phyloP scores from a whole-genome alignment of 2,888 invertebrate genomes.

The Neocrepidodera transversa region DNA sequence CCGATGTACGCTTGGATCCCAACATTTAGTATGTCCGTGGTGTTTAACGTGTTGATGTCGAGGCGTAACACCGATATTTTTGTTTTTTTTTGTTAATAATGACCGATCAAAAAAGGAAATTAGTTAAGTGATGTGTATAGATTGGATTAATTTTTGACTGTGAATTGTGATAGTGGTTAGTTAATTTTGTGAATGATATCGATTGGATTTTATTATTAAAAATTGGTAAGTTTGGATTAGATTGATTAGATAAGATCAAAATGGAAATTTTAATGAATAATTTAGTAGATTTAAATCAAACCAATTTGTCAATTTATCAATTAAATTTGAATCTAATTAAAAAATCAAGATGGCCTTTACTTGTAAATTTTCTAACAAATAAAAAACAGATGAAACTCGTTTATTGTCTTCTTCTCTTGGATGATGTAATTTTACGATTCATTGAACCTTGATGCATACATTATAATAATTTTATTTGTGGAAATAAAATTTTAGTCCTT shows the following conservation, averaged over 20 bases:
- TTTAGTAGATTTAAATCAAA: background rate
- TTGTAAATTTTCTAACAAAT: conserved; percentile 14
- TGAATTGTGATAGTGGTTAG: conserved; percentile 48
- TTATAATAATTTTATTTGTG: conserved; percentile 16
- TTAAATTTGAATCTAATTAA: conserved; percentile 17
- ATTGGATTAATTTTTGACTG: conserved; percentile 33
- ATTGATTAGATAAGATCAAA: background rate
- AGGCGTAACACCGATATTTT: conserved; percentile 24
- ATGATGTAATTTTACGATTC: conserved; percentile 37
- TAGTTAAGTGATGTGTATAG: conserved; percentile 36
- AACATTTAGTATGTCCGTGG: conserved; percentile 60
- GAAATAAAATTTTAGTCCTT: background rate
- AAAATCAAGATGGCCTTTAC: conserved; percentile 4
- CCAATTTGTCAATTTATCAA: background rate
- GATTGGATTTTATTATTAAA: conserved; percentile 33
- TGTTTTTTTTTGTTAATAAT: conserved; percentile 45
- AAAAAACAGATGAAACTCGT: conserved; percentile 28
- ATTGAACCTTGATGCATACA: conserved; percentile 34
- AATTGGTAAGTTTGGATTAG: conserved; percentile 27
- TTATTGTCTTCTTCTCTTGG: conserved; percentile 18
- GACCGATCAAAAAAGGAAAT: conserved; percentile 35
- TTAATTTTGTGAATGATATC: conserved; percentile 34
- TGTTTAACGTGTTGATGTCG: conserved; percentile 57
- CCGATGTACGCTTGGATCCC: conserved; percentile 56
- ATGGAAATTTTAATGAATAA: background rate